Percentiles rank a stretch among this genome's conserved stretches.
phyloP scores from a whole-genome alignment of 2,797 vertebrate species.

The Huso huso region DNA sequence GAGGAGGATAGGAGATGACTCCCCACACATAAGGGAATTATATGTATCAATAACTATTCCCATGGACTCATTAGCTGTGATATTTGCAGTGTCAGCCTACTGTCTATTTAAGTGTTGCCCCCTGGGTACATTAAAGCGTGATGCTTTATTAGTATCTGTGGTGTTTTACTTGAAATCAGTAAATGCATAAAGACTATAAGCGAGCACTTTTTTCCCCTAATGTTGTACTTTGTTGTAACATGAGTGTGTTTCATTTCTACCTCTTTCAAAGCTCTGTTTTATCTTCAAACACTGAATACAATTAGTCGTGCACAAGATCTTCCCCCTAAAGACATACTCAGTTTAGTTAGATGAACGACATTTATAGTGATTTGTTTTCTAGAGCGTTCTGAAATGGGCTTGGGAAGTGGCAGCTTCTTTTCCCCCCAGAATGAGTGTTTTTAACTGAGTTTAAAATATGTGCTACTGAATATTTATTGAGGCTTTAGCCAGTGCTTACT shows the following conservation, averaged over 20 bases:
- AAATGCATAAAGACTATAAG: not conserved
- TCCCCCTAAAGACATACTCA: conserved; percentile 54
- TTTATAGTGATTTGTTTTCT: conserved; percentile 34
- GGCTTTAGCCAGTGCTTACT: too few relatives aligned
- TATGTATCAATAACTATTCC: not conserved
- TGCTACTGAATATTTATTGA: too few relatives aligned
- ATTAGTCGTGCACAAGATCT: conserved; percentile 57
- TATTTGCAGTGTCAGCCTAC: not conserved
- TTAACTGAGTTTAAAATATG: too few relatives aligned
- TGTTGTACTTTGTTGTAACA: conserved; percentile 1
- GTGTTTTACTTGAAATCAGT: not conserved
- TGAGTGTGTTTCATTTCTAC: conserved; percentile 9
- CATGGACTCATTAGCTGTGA: conserved; percentile 1
- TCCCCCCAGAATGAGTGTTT: too few relatives aligned
- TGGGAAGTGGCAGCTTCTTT: too few relatives aligned
- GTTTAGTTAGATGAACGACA: conserved; percentile 53
- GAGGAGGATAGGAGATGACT: not conserved
- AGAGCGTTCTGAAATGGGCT: too few relatives aligned
- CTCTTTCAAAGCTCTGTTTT: conserved; percentile 36
- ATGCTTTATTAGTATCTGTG: conserved; percentile 1
- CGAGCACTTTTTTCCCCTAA: not conserved
- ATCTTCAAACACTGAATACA: conserved; percentile 51
- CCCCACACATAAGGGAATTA: not conserved
- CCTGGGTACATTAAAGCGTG: not conserved
- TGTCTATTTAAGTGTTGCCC: conserved; percentile 1